Base-by-base conservation (phyloP, 2,797 vertebrate species). In the Micrastur ruficollis region DNA sequence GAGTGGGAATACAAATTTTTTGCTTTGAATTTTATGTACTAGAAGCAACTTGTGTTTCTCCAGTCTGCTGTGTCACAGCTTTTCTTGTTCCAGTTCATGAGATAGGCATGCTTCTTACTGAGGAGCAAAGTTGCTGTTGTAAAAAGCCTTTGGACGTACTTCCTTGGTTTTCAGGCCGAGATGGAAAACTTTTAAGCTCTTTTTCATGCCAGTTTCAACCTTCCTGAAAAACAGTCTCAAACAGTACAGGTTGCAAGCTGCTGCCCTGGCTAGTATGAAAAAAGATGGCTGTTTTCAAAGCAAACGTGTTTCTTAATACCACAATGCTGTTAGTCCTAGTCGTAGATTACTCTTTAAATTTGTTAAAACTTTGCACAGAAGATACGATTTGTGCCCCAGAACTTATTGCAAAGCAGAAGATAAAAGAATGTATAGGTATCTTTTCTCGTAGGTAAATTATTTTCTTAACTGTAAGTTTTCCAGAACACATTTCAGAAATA, bases 1-100 rank as follows among this genome's bases (percentile, higher is more conserved):
- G 80, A 92, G 44, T 46, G 36, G 21, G 31, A 95, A 93, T 93
- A 63, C 17, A 73, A 18, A 56, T 27, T 83, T 66, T 90, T 97
- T 95, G 86, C 95, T 96, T 95, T 90, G 92, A 96, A 92, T 97
- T 95, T 86, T 93, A 93, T 88, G 81, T 95, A 70, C 61, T 75
- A 86, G 52, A 88, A 93, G 74, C 46, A 92, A 29, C 92, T 95
- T 86, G 67, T 82, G 21, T 80, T 93, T 92, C 71, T 94, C 22
- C 38, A 58, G 76, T 85, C 81, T 93, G 72, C 92, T 95, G 82
- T 86, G 87, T 95, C 92, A 93, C 88, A 95, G 97, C 85, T 92
- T 97, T 97, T 93, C 93, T 94, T 97, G 29, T 92, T 79, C 62
- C 79, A 62, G 53, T 94, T 97, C 88, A 93, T 82, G 93, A 96